phyloP scores from a whole-genome alignment of 2,888 invertebrate species.

The Drosophila mimica region DNA sequence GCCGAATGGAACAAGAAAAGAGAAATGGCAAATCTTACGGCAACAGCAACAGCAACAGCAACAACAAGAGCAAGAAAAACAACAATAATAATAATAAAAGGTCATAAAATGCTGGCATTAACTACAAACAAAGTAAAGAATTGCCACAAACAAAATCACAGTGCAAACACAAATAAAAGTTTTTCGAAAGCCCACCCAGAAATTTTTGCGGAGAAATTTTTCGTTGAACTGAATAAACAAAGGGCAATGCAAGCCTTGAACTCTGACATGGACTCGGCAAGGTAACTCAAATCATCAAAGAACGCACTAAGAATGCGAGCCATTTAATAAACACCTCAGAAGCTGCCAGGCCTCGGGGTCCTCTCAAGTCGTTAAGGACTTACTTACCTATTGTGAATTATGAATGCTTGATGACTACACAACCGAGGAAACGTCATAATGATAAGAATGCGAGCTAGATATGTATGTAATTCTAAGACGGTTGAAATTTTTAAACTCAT shows the following conservation, averaged over 20 bases:
- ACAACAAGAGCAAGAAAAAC: neutral
- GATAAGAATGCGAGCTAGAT: constrained; percentile 7
- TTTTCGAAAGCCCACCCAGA: constrained; percentile 14
- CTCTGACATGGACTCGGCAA: neutral
- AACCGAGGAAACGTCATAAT: constrained; percentile 1
- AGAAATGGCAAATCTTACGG: neutral
- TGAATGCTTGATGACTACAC: constrained; percentile 17
- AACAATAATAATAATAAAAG: constrained; percentile 42
- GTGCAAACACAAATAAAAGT: constrained; percentile 62
- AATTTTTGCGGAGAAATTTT: constrained; percentile 21
- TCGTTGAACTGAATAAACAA: constrained; percentile 59
- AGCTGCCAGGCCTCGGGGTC: neutral
- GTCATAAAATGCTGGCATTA: constrained; percentile 49
- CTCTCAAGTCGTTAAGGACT: neutral
- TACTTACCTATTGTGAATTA: constrained; percentile 10
- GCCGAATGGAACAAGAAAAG: neutral
- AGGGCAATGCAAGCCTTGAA: constrained; percentile 16
- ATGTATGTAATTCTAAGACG: constrained; percentile 1
- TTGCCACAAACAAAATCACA: constrained; percentile 49
- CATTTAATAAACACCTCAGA: neutral
- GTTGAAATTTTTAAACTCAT: neutral
- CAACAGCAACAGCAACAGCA: neutral
- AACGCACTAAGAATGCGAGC: constrained; percentile 1
- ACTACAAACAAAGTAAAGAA: constrained; percentile 46
- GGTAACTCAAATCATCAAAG: constrained; percentile 3